phyloP scores from a whole-genome alignment of 2,797 vertebrate species.

The Picus viridis region DNA sequence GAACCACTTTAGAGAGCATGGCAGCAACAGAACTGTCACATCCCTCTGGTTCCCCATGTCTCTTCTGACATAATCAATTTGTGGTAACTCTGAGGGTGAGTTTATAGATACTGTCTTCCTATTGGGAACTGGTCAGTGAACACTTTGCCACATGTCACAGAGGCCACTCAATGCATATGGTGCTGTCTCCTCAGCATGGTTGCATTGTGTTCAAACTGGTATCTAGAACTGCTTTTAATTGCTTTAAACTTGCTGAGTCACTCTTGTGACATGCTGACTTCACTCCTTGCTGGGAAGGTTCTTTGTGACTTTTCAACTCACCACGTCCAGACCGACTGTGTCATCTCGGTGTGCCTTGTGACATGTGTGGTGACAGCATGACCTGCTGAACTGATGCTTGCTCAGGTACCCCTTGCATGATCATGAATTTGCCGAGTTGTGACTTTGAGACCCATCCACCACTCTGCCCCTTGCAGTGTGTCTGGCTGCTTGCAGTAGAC shows the following conservation, averaged over 20 bases:
- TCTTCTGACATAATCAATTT: not conserved
- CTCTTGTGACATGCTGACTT: not conserved
- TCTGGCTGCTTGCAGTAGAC: not conserved
- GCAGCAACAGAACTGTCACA: rapidly evolving
- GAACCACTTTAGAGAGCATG: not conserved
- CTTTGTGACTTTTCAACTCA: not conserved
- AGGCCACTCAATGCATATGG: rapidly evolving
- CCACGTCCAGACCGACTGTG: not conserved
- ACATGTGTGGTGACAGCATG: not conserved
- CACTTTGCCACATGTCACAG: rapidly evolving
- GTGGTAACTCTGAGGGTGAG: not conserved
- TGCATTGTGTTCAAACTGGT: not conserved
- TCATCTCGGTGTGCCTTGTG: rapidly evolving
- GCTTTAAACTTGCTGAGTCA: not conserved
- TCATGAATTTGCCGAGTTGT: rapidly evolving
- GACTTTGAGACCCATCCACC: not conserved
- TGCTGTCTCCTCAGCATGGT: not conserved
- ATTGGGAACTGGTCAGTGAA: not conserved
- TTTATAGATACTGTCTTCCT: not conserved
- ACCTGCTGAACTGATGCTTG: rapidly evolving
- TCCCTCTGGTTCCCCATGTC: rapidly evolving
- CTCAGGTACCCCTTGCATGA: not conserved
- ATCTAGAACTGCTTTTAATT: not conserved
- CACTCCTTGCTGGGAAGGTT: not conserved
- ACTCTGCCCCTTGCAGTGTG: not conserved